Evolutionary conservation across 2,888 invertebrate species (phyloP).

Genomic region (Archaeoteleia sp.): DNA sequence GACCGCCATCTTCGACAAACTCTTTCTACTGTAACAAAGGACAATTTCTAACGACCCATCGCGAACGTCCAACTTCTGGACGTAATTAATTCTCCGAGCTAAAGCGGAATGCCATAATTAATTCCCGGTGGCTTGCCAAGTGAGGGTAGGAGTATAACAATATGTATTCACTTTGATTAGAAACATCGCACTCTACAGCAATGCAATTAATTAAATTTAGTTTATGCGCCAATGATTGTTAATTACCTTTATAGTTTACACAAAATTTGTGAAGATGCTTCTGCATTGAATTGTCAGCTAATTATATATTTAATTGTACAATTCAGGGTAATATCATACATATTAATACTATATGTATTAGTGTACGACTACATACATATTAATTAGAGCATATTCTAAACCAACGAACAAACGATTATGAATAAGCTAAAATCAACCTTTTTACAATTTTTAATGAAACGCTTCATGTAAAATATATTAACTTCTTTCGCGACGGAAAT

Average conservation of each 20-base stretch:
- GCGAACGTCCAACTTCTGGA: conserved; percentile 72
- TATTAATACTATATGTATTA: no score
- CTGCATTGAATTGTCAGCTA: conserved; percentile 22
- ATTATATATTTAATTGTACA: conserved; percentile 32
- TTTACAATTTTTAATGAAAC: no score
- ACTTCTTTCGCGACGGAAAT: no score
- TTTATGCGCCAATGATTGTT: conserved; percentile 68
- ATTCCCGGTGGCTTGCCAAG: conserved; percentile 67
- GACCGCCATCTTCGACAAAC: conserved; percentile 47
- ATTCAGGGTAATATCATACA: conserved; percentile 39
- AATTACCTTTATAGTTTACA: conserved; percentile 62
- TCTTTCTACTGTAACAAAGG: conserved; percentile 61
- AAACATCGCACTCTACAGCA: conserved; percentile 60
- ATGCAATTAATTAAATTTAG: conserved; percentile 74
- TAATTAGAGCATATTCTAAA: no score
- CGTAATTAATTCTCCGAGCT: conserved; percentile 74
- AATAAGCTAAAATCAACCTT: no score
- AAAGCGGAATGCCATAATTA: conserved; percentile 75
- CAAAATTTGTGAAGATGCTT: conserved; percentile 23
- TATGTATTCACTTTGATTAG: conserved; percentile 72
- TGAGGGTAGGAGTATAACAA: conserved; percentile 66
- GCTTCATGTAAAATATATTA: no score
- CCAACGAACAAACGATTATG: no score
- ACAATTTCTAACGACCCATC: conserved; percentile 68
- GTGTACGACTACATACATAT: no score